Evolutionary conservation across 1,140 invertebrate genomes (phyloP), one percentile per base, ranked within the genome.

Genomic region (Coenobita brevimanus): DNA sequence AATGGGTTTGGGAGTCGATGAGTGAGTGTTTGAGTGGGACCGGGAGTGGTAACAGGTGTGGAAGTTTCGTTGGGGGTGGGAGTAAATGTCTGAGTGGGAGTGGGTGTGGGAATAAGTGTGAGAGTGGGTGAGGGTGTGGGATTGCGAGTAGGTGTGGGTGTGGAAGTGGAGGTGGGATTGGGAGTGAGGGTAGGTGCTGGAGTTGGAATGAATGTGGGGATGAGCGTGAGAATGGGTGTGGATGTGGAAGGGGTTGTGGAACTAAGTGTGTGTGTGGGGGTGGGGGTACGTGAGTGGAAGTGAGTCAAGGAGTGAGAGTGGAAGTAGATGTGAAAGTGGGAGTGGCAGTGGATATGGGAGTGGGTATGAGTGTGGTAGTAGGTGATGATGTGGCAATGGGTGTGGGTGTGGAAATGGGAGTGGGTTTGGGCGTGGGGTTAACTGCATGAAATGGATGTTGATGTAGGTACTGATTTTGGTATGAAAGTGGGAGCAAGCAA

Each of bases 111-210:
- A 76, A 15, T 36, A 30, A 43, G 27, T 36, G 73, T 36, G 27
- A 76, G 73, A 76, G 38, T 36, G 73, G 15, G 27, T 43, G 75
- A 79, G 6, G 50, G 46, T 30, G 15, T 10, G 15, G 8, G 36
- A 80, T 2, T 57, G 78, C 54, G 78, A 80, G 78, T 57, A 54
- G 60, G 78, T 54, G 78, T 57, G 79, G 46, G 60, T 41, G 3
- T 64, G 60, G 67, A 38, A 41, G 60, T 64, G 79, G 67, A 62
- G 67, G 60, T 50, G 38, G 69, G 43, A 83, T 36, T 46, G 81
- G 50, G 24, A 83, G 43, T 69, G 67, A 83, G 67, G 69, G 64
- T 69, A 64, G 69, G 64, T 54, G 60, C 46, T 36, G 54, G 67
- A 54, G 60, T 57, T 24, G 73, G 43, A 62, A 21, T 60, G 82